A percentile compares a stretch with the other conserved stretches of the same genome.
These are phyloP conservation scores for Brachionus plicatilis DNA, from an alignment of 1,140 invertebrate genomes.

Conservation along the genomic window DNA sequence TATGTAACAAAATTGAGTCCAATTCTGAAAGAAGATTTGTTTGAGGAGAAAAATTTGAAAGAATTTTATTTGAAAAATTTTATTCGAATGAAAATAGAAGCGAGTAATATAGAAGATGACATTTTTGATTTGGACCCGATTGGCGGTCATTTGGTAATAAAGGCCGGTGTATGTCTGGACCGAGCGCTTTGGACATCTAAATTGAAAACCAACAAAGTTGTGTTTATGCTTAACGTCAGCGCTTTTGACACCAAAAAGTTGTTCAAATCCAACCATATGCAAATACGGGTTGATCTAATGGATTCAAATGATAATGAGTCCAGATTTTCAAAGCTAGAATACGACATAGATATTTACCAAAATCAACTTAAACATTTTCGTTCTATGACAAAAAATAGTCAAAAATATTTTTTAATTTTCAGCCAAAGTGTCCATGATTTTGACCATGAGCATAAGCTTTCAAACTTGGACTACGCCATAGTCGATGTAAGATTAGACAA, in stretches of 20 bases:
- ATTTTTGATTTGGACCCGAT: slow-evolving; percentile 12
- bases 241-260: slow-evolving; percentile 2
- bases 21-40: neutral
- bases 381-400: neutral
- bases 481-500: neutral
- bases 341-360: neutral
- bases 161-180: neutral
- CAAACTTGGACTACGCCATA: neutral
- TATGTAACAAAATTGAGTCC: neutral
- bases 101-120: neutral
- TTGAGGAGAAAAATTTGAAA: neutral
- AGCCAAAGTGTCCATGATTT: neutral
- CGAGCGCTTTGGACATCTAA: neutral
- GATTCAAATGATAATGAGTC: neutral
- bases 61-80: neutral
- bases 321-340: neutral
- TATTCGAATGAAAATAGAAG: neutral
- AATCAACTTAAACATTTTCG: neutral
- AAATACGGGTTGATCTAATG: neutral
- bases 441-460: neutral
- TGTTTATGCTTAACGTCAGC: neutral
- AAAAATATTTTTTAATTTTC: slow-evolving; percentile 22
- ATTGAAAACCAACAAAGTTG: neutral
- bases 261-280: neutral
- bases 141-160: neutral